Conservation (phyloP, 2,113 vertebrate genomes). For the Brachionichthys hirsutus region DNA sequence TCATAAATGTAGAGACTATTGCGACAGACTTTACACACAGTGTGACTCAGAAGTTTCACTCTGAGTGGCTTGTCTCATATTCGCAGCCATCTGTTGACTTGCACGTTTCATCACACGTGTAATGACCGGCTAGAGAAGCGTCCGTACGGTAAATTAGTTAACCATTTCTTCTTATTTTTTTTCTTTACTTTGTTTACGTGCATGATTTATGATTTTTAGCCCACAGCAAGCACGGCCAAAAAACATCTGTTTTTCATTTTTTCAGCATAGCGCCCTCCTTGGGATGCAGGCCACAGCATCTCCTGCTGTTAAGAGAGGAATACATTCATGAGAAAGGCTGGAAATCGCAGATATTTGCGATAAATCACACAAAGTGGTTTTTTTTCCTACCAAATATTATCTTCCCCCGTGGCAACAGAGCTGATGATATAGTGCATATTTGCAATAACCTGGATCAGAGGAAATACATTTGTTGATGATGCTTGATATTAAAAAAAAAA, state of each 20-base stretch:
- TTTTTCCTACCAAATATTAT: conserved; percentile 17
- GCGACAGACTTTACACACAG: background rate
- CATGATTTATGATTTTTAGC: background rate
- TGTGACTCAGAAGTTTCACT: conserved; percentile 40
- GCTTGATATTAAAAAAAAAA: background rate
- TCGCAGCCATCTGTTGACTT: conserved; percentile 17
- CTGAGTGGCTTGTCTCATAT: conserved; percentile 28
- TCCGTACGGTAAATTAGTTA: conserved; percentile 3
- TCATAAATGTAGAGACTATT: conserved; percentile 35
- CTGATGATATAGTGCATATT: conserved; percentile 2
- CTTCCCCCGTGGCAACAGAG: conserved; percentile 5
- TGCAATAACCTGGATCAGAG: background rate
- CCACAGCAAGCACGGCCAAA: background rate
- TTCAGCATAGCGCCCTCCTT: background rate
- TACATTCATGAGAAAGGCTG: conserved; percentile 7
- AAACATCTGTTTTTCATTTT: conserved; percentile 13
- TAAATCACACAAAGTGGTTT: too few species aligned
- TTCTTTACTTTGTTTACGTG: background rate
- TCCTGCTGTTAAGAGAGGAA: conserved; percentile 7
- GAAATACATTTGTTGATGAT: background rate
- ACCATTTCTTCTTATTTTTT: background rate
- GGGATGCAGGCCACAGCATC: background rate
- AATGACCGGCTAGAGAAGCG: background rate
- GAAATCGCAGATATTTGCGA: background rate
- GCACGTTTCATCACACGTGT: conserved; percentile 9